Evolutionary conservation across 2,888 invertebrate species (phyloP).

Genomic region (Cyclophora punctaria): DNA sequence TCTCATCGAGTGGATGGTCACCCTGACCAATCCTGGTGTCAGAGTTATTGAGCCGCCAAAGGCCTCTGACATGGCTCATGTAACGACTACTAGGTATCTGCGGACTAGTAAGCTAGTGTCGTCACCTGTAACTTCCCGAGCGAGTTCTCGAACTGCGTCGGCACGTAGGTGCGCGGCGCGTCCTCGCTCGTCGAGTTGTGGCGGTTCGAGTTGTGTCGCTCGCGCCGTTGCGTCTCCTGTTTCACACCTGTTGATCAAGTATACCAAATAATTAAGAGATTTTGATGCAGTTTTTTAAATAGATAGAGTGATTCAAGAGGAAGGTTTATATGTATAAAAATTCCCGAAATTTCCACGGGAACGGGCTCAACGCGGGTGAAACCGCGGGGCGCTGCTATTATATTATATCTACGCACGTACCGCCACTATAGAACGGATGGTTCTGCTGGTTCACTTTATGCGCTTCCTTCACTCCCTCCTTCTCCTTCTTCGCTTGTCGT

Average conservation of each 20-base stretch:
- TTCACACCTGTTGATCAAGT: slow-evolving; percentile 35
- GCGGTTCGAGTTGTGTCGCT: slow-evolving; percentile 70
- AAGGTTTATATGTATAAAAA: too few species aligned
- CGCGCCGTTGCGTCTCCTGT: slow-evolving; percentile 41
- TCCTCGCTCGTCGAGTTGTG: slow-evolving; percentile 75
- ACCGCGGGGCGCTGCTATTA: too few species aligned
- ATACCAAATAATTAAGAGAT: too few species aligned
- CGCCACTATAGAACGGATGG: slow-evolving; percentile 73
- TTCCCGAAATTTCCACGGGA: too few species aligned
- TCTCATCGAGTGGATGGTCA: too few species aligned
- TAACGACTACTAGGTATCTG: background rate
- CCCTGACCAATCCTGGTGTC: too few species aligned
- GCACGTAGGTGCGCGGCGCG: slow-evolving; percentile 80
- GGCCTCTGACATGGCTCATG: too few species aligned
- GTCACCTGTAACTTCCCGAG: slow-evolving; percentile 90
- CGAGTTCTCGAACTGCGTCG: slow-evolving; percentile 95
- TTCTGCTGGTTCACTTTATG: slow-evolving; percentile 79
- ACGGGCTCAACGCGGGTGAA: too few species aligned
- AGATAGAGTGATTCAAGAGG: too few species aligned
- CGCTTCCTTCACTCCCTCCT: slow-evolving; percentile 75
- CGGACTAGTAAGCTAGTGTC: background rate
- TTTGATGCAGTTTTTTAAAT: too few species aligned
- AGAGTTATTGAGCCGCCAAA: too few species aligned
- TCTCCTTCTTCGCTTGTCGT: slow-evolving; percentile 75
- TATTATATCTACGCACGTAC: slow-evolving; percentile 24